Evolutionary conservation across 2,113 vertebrate genomes (phyloP).

Genomic region (Nansenia antarctica): DNA sequence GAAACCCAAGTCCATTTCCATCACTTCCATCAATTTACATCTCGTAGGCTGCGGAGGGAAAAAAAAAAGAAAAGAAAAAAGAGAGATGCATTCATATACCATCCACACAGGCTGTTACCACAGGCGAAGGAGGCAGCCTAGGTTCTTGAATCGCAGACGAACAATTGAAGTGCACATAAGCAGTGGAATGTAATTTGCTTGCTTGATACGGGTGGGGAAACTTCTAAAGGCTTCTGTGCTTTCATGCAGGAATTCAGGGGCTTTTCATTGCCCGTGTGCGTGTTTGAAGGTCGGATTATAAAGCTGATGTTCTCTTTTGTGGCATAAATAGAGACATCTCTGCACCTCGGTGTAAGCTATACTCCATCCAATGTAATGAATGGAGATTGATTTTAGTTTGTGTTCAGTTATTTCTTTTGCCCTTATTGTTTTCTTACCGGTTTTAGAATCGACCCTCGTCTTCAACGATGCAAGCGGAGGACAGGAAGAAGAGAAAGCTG

Average conservation of each 20-base stretch:
- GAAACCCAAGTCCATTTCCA: neutral
- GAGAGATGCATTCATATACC: neutral
- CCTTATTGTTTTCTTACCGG: neutral
- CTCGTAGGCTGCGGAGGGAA: no score
- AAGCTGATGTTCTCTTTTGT: neutral
- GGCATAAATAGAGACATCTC: neutral
- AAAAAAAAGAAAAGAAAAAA: no score
- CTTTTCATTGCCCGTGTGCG: neutral
- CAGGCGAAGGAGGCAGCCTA: neutral
- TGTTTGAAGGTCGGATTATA: neutral
- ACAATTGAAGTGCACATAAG: neutral
- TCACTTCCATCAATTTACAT: neutral
- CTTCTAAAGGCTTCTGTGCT: neutral
- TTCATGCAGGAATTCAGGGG: neutral
- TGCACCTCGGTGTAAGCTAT: neutral
- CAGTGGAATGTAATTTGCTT: neutral
- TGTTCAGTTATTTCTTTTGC: neutral
- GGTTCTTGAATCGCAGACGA: neutral
- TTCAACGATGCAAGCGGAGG: conserved; percentile 48
- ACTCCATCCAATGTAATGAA: neutral
- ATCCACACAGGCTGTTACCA: neutral
- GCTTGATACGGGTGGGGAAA: neutral
- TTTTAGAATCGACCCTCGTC: conserved; percentile 25
- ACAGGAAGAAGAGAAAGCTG: conserved; percentile 44
- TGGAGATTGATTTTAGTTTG: neutral